These are phyloP conservation scores for Clamator glandarius DNA, from an alignment of 2,797 vertebrate genomes.

Conservation along the genomic window DNA sequence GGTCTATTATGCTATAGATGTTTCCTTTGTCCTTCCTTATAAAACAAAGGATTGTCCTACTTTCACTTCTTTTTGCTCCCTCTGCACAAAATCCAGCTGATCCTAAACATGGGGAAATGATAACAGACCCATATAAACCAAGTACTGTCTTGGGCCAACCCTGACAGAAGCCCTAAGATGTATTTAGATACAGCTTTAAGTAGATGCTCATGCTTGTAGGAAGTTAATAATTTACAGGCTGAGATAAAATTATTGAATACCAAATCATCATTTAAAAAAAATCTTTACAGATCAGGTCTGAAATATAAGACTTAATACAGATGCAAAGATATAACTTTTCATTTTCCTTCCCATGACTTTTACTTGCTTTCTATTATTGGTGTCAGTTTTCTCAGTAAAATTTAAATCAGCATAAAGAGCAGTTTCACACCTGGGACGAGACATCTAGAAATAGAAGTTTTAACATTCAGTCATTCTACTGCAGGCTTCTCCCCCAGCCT, in stretches of 20 bases:
- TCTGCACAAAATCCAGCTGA: not conserved
- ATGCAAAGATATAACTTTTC: not conserved
- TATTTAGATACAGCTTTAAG: not conserved
- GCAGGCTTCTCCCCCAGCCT: not conserved
- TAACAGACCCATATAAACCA: not conserved
- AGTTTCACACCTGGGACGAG: not conserved
- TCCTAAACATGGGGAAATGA: not conserved
- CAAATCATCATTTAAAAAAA: not conserved
- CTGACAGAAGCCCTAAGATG: not conserved
- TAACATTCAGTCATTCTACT: not conserved
- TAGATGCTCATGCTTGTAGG: fast-evolving
- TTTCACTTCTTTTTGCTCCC: not conserved
- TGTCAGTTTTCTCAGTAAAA: not conserved
- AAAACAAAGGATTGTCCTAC: not conserved
- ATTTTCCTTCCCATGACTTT: not conserved
- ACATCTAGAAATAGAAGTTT: not conserved
- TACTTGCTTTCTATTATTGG: not conserved
- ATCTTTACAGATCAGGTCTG: not conserved
- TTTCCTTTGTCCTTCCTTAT: not conserved
- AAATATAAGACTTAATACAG: not conserved
- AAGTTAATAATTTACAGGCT: not conserved
- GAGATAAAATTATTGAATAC: not conserved
- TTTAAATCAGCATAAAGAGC: not conserved
- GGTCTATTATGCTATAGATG: not conserved
- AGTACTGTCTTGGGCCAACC: not conserved